Base-by-base conservation (phyloP, 2,888 invertebrate genomes). In the Luperina nickerlii region DNA sequence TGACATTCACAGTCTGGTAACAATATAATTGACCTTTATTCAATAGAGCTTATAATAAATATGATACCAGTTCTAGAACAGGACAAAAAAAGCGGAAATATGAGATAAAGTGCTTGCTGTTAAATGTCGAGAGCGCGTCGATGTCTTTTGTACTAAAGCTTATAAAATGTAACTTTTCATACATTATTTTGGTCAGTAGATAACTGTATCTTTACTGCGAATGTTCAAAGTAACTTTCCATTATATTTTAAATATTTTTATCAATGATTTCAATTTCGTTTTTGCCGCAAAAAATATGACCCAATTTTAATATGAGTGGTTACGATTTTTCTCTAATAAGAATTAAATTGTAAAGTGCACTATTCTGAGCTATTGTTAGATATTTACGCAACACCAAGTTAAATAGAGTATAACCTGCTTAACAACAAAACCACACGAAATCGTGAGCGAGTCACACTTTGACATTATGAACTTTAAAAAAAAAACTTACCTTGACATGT, bases 401-500 rank as follows among this genome's bases (percentile, higher is more conserved):
- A 76, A 79, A n/a, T 83, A 57, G 74, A 67, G 68, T 80, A 63
- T 75, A 83, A 76, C 83, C 67, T n/a, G 83, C 76, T 27, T 32
- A 77, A 78, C 65, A 81, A 79, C 2, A 45, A 48, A 82, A 78
- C 71, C 24, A 74, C 70, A 82, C 54, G 72, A 81, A 81, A 78
- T 83, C 88, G 84, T 86, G 84, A 79, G 78, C 71, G 38, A 74
- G 5, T 32, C 51, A 76, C 67, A 60, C 78, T 76, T 63, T 87
- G 87, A 85, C 85, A 85, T 85, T 85, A 80, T 70, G 76, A 80
- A 81, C 73, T 77, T 62, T 65, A 78, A 69, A 79, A 82, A 82
- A 90, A 87, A 87, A 76, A 69, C 95, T 95, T 91, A 96, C 96
- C 96, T 96, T 96, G 96, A 96, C 96, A 96, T 92, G 93, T 91